Base-by-base conservation (phyloP, 2,113 vertebrate genomes). In the Pachypanchax playfairii region DNA sequence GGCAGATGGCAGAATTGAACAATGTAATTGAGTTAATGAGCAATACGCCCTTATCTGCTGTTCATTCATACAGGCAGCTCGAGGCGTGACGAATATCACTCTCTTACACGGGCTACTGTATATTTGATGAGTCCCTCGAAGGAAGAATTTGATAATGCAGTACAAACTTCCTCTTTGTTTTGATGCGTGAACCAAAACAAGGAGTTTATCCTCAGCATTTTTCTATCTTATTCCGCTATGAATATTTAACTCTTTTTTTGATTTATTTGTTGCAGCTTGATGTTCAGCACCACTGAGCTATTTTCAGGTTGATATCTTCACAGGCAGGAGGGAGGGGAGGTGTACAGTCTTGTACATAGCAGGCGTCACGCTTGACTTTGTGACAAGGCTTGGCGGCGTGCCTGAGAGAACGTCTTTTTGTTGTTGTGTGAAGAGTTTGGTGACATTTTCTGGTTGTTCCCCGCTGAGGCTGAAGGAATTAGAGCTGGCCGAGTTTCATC, bases 21-120 rank as follows among this genome's bases (percentile, higher is more conserved):
- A 31, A 65, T 83, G 50, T 82, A 73, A 87, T 73, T 82, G 80
- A 79, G 67, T 60, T 85, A 88, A 88, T 80, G 79, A 88, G 81
- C 76, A 70, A 59, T 83, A 79, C 28, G 62, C 52, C 73, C 75
- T 86, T 84, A 85, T 88, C 81, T 82, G 52, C 65, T 43, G 65
- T 59, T 87, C 78, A 66, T 82, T 87, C 60, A 73, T 18, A 73
- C 18, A 17, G 26, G 68, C 69, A 41, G 81, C 88, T 79, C 22
- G 39, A 65, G 71, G 86, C 75, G 22, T 68, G 77, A 79, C 75
- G 57, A 44, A 67, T 76, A 82, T 80, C 82, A 64, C 69, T 64
- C 73, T 77, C 64, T 72, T 66, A 86, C 81, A 82, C 70, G 38
- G 64, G 35, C 65, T 74, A 69, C 82, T 82, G 67, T 83, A 75